A percentile compares a stretch with the other conserved stretches of the same genome.
phyloP scores from a whole-genome alignment of 2,113 vertebrate species.

The Prionailurus bengalensis region DNA sequence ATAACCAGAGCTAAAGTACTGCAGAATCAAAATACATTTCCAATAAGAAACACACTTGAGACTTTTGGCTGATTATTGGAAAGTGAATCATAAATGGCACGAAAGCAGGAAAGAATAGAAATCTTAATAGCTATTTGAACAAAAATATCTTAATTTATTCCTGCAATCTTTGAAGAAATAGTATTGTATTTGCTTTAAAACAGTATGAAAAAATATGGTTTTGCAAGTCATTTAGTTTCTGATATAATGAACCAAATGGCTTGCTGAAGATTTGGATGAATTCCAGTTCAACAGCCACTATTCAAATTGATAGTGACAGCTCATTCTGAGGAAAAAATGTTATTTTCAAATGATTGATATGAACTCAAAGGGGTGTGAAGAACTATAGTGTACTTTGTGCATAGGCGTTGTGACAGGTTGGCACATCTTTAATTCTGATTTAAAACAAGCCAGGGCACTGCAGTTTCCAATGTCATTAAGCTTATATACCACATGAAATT shows the following conservation, averaged over 20 bases:
- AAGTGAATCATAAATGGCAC: slow-evolving; percentile 12
- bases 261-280: slow-evolving; percentile 86
- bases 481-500: slow-evolving; percentile 78
- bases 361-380: slow-evolving; percentile 89
- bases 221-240: slow-evolving; percentile 83
- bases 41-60: background rate
- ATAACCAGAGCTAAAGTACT: background rate
- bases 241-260: slow-evolving; percentile 85
- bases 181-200: slow-evolving; percentile 66
- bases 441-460: slow-evolving; percentile 83
- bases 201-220: slow-evolving; percentile 74
- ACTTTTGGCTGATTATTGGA: background rate
- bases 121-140: slow-evolving; percentile 48
- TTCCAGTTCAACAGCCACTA: slow-evolving; percentile 86
- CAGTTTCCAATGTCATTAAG: slow-evolving; percentile 83
- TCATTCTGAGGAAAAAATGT: slow-evolving; percentile 85
- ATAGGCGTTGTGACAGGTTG: slow-evolving; percentile 85
- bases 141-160: slow-evolving; percentile 49
- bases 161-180: slow-evolving; percentile 7
- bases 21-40: background rate
- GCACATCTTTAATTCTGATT: slow-evolving; percentile 87
- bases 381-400: slow-evolving; percentile 80
- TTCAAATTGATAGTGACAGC: slow-evolving; percentile 90
- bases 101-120: background rate
- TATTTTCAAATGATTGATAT: slow-evolving; percentile 90